Percentiles rank a stretch among this genome's conserved stretches.
These are phyloP conservation scores for Ctenodactylus gundi DNA, from an alignment of 2,113 vertebrate genomes.

Conservation along the genomic window DNA sequence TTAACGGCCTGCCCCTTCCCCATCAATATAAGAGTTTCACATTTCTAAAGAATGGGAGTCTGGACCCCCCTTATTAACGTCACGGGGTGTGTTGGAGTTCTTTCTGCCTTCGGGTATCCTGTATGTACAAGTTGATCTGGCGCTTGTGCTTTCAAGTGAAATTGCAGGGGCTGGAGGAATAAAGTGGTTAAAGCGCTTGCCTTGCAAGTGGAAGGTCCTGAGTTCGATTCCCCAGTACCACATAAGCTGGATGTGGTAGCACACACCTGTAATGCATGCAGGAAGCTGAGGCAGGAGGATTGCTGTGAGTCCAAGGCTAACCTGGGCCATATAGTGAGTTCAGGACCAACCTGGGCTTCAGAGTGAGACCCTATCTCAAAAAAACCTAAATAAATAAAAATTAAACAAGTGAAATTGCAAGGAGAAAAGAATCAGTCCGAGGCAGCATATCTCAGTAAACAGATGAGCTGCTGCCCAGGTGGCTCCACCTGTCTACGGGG, in stretches of 20 bases:
- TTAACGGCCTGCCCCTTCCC: not conserved
- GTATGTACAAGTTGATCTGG: not conserved
- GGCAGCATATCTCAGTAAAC: fast-evolving
- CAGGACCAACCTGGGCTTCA: no score
- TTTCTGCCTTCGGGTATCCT: not conserved
- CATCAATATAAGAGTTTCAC: not conserved
- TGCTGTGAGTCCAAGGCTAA: no score
- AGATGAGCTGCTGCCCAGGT: not conserved
- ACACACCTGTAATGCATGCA: no score
- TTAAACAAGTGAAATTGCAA: no score
- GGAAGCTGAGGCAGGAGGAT: no score
- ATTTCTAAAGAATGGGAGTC: not conserved
- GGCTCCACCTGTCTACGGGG: not conserved
- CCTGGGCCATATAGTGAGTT: no score
- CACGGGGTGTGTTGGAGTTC: not conserved
- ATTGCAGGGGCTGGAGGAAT: not conserved
- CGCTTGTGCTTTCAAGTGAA: not conserved
- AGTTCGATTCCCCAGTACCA: no score
- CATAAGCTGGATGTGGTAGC: no score
- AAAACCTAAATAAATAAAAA: no score
- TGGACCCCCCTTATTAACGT: not conserved
- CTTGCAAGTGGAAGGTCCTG: no score
- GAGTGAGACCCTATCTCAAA: no score
- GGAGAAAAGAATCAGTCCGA: not conserved
- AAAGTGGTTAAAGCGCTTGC: not conserved